Evolutionary conservation across 2,888 invertebrate species (phyloP).

Genomic region (Pheosia gnoma): DNA sequence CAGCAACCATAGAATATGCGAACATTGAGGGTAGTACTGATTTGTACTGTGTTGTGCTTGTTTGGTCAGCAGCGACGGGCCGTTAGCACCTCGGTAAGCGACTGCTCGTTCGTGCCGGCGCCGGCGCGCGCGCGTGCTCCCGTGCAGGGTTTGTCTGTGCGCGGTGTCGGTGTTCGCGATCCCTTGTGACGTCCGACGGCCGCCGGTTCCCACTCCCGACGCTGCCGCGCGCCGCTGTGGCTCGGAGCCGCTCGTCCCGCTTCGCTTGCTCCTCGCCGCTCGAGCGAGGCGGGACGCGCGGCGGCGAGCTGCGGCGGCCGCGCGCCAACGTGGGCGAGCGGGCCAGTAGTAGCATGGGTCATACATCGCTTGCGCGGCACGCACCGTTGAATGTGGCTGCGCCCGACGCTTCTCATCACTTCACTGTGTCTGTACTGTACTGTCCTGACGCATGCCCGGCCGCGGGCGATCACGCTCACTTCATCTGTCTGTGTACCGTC

Average conservation of each 20-base stretch:
- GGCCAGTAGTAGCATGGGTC: conserved; percentile 82
- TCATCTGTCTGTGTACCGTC: conserved; percentile 82
- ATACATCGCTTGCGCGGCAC: conserved; percentile 83
- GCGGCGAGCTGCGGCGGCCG: conserved; percentile 30
- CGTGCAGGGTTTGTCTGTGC: conserved; percentile 65
- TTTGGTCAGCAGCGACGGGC: conserved; percentile 84
- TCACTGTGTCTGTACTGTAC: conserved; percentile 83
- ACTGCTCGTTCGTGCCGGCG: conserved; percentile 67
- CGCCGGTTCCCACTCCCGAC: conserved; percentile 56
- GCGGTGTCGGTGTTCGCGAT: conserved; percentile 73
- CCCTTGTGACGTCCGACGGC: conserved; percentile 81
- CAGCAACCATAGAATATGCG: conserved; percentile 58
- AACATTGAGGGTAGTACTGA: conserved; percentile 79
- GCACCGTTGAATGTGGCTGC: conserved; percentile 83
- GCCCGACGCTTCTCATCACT: conserved; percentile 83
- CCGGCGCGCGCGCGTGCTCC: conserved; percentile 69
- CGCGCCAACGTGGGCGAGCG: conserved; percentile 43
- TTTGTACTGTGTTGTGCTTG: conserved; percentile 81
- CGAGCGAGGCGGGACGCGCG: conserved; percentile 25
- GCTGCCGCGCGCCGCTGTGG: conserved; percentile 34
- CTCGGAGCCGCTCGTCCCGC: conserved; percentile 19
- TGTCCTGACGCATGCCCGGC: conserved; percentile 83
- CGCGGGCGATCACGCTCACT: conserved; percentile 83
- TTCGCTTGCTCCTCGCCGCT: conserved; percentile 25
- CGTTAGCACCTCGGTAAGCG: conserved; percentile 83